These are phyloP conservation scores for Habropoda laboriosa DNA, from an alignment of 1,140 invertebrate genomes.

Conservation along the genomic window DNA sequence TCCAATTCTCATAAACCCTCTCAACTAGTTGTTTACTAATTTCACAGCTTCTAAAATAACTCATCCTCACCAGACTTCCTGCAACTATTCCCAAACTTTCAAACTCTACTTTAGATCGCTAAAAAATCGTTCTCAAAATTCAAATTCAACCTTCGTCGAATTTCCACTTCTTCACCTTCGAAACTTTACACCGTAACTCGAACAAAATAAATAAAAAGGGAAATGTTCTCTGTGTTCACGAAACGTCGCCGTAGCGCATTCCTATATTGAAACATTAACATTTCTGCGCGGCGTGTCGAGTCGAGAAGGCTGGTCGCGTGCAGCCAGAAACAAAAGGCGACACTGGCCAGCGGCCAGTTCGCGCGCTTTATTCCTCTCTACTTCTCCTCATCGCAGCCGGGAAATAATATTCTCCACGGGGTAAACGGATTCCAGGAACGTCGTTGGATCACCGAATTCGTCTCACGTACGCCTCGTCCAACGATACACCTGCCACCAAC, in stretches of 20 bases:
- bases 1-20: no score
- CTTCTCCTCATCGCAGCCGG: conserved; percentile 39
- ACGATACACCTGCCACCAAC: conserved; percentile 64
- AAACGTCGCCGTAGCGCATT: conserved; percentile 41
- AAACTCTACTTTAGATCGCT: no score
- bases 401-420: conserved; percentile 47
- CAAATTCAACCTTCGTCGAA: no score
- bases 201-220: not conserved
- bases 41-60: no score
- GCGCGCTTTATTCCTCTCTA: conserved; percentile 41
- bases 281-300: conserved; percentile 39
- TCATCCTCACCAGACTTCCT: no score
- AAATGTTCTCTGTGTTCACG: not conserved
- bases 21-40: no score
- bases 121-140: no score
- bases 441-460: conserved; percentile 54
- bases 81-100: no score
- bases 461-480: conserved; percentile 59
- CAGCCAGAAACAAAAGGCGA: conserved; percentile 39
- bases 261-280: conserved; percentile 37
- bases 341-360: conserved; percentile 34
- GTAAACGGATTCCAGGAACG: conserved; percentile 15
- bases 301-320: conserved; percentile 43
- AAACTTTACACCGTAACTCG: no score
- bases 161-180: no score